Conservation (phyloP, 2,797 vertebrate species). For the Ficedula albicollis region DNA sequence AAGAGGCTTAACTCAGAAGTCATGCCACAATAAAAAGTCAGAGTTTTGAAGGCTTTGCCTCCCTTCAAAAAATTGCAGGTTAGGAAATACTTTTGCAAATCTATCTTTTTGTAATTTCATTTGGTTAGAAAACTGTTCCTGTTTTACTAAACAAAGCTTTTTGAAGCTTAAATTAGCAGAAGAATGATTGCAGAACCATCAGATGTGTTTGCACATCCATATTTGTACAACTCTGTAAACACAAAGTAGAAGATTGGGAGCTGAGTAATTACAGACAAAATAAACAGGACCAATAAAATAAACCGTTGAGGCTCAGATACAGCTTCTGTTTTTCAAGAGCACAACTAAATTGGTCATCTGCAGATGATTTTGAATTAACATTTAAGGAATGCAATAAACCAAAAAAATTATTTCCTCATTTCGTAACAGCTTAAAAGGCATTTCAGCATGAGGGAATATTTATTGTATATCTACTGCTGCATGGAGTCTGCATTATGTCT, state of each 20-base stretch:
- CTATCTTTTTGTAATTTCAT: not conserved
- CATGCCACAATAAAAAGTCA: not conserved
- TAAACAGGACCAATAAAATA: constrained; percentile 65
- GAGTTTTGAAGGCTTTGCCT: not conserved
- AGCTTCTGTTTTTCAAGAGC: constrained; percentile 47
- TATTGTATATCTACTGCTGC: constrained; percentile 28
- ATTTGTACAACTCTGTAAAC: not conserved
- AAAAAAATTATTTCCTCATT: constrained; percentile 61
- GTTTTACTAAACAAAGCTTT: not conserved
- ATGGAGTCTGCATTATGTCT: not conserved
- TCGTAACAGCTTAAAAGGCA: constrained; percentile 51
- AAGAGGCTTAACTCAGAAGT: not conserved
- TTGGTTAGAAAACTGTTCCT: not conserved
- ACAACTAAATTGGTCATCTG: constrained; percentile 62
- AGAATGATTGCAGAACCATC: not conserved
- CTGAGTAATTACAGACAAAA: constrained; percentile 55
- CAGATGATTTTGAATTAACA: constrained; percentile 61
- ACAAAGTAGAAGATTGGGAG: not conserved
- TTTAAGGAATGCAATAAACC: constrained; percentile 59
- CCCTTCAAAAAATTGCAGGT: not conserved
- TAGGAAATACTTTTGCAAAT: not conserved
- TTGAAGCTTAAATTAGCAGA: not conserved
- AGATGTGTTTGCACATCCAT: not conserved
- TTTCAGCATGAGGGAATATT: constrained; percentile 39
- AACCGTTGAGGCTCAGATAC: constrained; percentile 36